Percentiles rank a stretch among this genome's conserved stretches.
These are phyloP conservation scores for Patella vulgata DNA, from an alignment of 1,140 invertebrate genomes.

Conservation along the genomic window DNA sequence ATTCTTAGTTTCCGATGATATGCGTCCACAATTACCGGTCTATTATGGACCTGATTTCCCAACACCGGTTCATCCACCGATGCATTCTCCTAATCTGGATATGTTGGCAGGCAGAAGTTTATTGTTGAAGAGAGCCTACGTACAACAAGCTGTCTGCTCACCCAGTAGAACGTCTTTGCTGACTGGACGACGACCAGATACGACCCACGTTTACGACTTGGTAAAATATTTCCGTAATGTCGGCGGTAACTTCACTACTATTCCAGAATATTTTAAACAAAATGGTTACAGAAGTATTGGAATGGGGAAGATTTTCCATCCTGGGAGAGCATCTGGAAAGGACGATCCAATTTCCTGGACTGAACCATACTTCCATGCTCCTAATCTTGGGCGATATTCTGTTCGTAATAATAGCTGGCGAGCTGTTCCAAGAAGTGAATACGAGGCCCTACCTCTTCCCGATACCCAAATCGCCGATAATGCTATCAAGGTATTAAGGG, in stretches of 20 bases:
- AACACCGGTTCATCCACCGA: conserved; percentile 59
- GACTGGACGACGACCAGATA: conserved; percentile 83
- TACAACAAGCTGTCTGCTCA: conserved; percentile 37
- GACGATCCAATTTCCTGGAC: conserved; percentile 29
- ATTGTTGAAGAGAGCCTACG: conserved; percentile 71
- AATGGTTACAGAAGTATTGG: conserved; percentile 81
- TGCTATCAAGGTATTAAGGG: conserved; percentile 66
- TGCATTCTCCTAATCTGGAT: conserved; percentile 81
- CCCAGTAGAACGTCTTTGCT: conserved; percentile 87
- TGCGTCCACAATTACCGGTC: conserved; percentile 75
- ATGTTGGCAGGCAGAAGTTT: conserved; percentile 72
- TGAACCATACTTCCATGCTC: conserved; percentile 22
- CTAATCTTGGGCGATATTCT: background rate
- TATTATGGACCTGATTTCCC: conserved; percentile 71
- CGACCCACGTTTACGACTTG: conserved; percentile 80
- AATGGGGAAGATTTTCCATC: conserved; percentile 85
- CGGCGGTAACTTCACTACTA: conserved; percentile 82
- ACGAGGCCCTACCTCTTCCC: conserved; percentile 68
- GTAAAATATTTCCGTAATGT: conserved; percentile 78
- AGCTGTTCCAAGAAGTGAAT: background rate
- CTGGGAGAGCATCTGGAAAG: conserved; percentile 59
- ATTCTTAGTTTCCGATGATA: conserved; percentile 82
- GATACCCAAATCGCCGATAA: conserved; percentile 74
- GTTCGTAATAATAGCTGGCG: background rate
- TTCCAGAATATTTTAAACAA: conserved; percentile 84